phyloP scores from a whole-genome alignment of 1,140 invertebrate species.

The Eufriesea mexicana region DNA sequence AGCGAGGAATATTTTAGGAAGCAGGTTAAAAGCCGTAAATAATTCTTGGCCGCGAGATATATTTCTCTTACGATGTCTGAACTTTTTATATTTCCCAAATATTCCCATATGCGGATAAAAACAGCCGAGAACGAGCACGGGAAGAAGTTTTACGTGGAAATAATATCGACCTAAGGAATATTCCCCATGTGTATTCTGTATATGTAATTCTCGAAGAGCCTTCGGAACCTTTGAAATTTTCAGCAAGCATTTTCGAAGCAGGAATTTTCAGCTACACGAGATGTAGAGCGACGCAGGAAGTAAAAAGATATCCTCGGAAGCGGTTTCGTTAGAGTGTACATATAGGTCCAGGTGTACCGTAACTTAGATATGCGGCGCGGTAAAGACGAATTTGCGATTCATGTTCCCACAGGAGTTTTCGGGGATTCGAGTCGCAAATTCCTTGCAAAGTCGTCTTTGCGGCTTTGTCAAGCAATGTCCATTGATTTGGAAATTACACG shows the following conservation, averaged over 20 bases:
- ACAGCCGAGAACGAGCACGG: neutral
- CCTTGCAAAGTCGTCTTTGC: slow-evolving; percentile 39
- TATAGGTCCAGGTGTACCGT: slow-evolving; percentile 18
- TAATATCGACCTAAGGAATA: neutral
- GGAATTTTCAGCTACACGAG: neutral
- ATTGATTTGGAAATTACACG: slow-evolving; percentile 64
- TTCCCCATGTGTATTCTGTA: too few species aligned
- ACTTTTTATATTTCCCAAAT: neutral
- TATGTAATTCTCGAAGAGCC: neutral
- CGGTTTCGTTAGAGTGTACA: slow-evolving; percentile 52
- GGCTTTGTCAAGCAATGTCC: slow-evolving; percentile 35
- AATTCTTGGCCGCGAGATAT: too few species aligned
- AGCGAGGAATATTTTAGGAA: too few species aligned
- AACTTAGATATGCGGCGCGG: slow-evolving; percentile 27
- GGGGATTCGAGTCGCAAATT: slow-evolving; percentile 56
- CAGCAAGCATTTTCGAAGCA: neutral
- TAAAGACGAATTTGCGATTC: slow-evolving; percentile 66
- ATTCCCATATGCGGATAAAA: neutral
- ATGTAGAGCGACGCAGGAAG: neutral
- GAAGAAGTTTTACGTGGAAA: neutral
- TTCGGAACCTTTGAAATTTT: slow-evolving; percentile 40
- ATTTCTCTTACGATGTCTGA: neutral
- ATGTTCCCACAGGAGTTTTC: slow-evolving; percentile 47
- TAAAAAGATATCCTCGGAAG: slow-evolving; percentile 52
- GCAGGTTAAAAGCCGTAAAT: too few species aligned